Evolutionary conservation across 2,113 vertebrate genomes (phyloP).

Genomic region (Patagioenas fasciata): DNA sequence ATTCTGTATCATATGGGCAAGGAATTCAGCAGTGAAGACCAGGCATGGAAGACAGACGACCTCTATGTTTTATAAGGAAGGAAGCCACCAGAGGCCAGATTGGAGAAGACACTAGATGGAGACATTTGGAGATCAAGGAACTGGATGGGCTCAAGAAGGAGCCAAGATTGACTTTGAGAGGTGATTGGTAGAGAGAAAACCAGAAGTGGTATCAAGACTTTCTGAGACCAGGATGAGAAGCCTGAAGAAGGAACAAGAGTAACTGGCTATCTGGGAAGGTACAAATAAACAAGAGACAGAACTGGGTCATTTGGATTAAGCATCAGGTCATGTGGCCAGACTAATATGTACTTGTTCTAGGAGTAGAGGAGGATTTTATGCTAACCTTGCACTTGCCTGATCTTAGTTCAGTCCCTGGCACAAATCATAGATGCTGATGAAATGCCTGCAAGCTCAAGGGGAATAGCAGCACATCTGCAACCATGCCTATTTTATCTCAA

Average conservation of each 20-base stretch:
- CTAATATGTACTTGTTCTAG: conserved; percentile 21
- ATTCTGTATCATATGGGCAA: neutral
- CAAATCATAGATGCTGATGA: neutral
- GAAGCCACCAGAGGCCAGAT: neutral
- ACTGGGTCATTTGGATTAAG: conserved; percentile 36
- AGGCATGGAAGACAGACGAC: neutral
- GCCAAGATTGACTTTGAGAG: neutral
- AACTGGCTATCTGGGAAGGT: neutral
- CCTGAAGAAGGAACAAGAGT: neutral
- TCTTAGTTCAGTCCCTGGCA: conserved; percentile 6
- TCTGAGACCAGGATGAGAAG: neutral
- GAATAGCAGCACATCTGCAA: conserved; percentile 42
- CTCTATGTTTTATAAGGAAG: neutral
- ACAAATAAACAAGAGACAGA: conserved; percentile 39
- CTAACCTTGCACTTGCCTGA: conserved; percentile 25
- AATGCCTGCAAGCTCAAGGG: conserved; percentile 30
- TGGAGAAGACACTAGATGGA: neutral
- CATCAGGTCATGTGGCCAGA: neutral
- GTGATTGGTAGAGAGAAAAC: neutral
- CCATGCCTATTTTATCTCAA: conserved; percentile 32
- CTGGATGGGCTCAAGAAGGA: neutral
- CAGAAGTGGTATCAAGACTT: neutral
- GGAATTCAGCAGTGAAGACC: neutral
- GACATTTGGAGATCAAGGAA: neutral
- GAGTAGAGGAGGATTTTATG: neutral